phyloP scores from a whole-genome alignment of 2,113 vertebrate genomes.

The Brachypodius melanocephalos region DNA sequence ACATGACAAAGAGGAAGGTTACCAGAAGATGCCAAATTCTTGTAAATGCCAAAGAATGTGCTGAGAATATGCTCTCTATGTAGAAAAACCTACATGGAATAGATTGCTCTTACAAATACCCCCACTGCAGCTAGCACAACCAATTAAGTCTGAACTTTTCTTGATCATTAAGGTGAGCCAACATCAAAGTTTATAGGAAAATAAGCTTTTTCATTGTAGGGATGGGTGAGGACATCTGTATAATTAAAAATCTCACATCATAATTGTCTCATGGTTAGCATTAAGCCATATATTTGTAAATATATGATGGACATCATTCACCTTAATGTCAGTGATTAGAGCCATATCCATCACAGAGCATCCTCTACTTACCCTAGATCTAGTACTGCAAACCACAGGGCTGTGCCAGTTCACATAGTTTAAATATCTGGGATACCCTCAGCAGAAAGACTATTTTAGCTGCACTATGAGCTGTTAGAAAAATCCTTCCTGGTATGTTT shows the following conservation, averaged over 20 bases:
- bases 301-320: not conserved
- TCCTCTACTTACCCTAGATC: not conserved
- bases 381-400: not conserved
- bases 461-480: not conserved
- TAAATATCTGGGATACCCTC: not conserved
- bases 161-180: not conserved
- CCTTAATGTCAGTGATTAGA: not conserved
- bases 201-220: not conserved
- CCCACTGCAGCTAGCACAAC: not conserved
- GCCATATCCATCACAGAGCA: not conserved
- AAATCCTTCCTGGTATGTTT: constrained; percentile 10
- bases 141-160: not conserved
- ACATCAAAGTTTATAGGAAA: not conserved
- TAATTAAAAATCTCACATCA: not conserved
- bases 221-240: not conserved
- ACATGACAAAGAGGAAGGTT: not conserved
- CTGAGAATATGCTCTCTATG: not conserved
- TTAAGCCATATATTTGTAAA: not conserved
- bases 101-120: not conserved
- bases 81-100: not conserved
- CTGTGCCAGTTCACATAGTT: not conserved
- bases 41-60: not conserved
- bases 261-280: not conserved
- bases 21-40: not conserved
- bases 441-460: not conserved